phyloP scores from a whole-genome alignment of 2,113 vertebrate genomes.

The Marmota flaviventris region DNA sequence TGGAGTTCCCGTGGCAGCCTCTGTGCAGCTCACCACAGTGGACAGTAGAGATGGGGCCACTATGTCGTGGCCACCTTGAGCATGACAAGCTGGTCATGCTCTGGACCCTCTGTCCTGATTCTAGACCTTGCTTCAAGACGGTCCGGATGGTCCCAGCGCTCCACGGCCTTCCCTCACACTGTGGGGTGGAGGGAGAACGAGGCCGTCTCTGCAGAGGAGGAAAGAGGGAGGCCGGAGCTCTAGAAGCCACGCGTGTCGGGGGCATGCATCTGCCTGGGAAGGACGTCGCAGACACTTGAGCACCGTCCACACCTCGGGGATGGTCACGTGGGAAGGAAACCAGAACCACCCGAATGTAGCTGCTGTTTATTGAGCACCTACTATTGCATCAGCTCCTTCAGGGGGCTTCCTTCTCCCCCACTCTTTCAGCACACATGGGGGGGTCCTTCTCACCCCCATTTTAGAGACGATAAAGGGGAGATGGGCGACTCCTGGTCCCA shows the following conservation, averaged over 20 bases:
- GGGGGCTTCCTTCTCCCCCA: not conserved
- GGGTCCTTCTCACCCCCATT: not conserved
- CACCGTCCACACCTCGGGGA: not conserved
- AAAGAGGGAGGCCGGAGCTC: not conserved
- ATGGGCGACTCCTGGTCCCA: not conserved
- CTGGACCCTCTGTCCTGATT: no score
- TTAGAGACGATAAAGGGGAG: not conserved
- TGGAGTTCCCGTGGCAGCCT: not conserved
- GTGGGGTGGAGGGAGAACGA: no score
- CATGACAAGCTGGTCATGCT: not conserved
- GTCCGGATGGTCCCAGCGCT: not conserved
- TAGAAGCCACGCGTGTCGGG: not conserved
- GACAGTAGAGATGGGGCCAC: no score
- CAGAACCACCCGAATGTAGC: not conserved
- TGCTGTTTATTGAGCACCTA: not conserved
- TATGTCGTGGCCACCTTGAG: accelerated
- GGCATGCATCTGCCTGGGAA: not conserved
- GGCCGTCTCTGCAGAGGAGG: not conserved
- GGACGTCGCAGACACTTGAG: not conserved
- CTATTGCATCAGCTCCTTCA: not conserved
- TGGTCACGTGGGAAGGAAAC: not conserved
- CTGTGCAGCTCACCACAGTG: not conserved
- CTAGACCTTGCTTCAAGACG: not conserved
- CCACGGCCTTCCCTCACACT: not conserved
- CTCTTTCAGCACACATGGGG: not conserved